These are phyloP conservation scores for Beris morrisii DNA, from an alignment of 2,888 invertebrate genomes.

Conservation along the genomic window DNA sequence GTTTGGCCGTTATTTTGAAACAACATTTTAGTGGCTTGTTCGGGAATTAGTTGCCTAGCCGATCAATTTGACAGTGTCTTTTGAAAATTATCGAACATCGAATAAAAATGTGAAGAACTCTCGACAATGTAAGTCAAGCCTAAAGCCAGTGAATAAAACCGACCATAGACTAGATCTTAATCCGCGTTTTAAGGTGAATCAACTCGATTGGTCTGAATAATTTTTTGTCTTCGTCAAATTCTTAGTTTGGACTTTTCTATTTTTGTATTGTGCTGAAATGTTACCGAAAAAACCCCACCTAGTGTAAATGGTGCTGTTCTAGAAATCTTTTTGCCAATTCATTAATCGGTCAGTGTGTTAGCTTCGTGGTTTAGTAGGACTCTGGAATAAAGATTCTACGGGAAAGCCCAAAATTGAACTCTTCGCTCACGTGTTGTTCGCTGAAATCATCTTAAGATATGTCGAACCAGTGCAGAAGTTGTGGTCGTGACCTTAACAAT, in stretches of 20 bases:
- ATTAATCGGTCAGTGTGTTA: conserved; percentile 9
- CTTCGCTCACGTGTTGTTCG: too few species aligned
- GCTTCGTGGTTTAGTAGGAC: conserved; percentile 3
- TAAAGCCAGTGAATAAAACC: conserved; percentile 32
- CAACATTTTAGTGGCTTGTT: neutral
- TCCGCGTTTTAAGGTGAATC: conserved; percentile 39
- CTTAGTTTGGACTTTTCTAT: conserved; percentile 11
- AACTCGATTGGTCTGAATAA: conserved; percentile 27
- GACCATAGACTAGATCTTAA: conserved; percentile 39
- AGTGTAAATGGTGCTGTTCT: neutral
- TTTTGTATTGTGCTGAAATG: conserved; percentile 8
- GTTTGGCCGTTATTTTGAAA: neutral
- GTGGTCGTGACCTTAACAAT: conserved; percentile 57
- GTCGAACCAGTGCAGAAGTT: conserved; percentile 57
- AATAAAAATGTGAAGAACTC: neutral
- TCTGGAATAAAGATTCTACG: conserved; percentile 16
- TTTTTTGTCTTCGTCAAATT: conserved; percentile 4
- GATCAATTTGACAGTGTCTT: neutral
- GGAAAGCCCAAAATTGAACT: neutral
- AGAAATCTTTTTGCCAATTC: conserved; percentile 10
- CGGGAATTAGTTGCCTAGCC: neutral
- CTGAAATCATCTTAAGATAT: conserved; percentile 41
- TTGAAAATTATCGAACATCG: too few species aligned
- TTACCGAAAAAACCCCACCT: conserved; percentile 3
- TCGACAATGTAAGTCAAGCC: conserved; percentile 37